Evolutionary conservation across 2,888 invertebrate species (phyloP).

Genomic region (Limnephilus rhombicus): DNA sequence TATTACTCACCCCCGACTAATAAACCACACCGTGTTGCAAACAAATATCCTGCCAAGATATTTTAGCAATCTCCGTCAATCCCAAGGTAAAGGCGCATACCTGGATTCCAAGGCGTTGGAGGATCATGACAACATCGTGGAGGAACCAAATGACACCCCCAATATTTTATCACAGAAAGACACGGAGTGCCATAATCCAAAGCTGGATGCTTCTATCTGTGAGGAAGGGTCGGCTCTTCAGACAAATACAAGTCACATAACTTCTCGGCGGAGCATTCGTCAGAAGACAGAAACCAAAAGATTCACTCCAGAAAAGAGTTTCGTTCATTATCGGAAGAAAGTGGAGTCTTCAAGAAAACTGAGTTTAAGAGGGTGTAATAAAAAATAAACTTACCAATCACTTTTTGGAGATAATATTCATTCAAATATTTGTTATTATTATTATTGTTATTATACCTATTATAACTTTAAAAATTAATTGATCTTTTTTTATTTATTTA

Average conservation of each 20-base stretch:
- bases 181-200: neutral
- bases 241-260: neutral
- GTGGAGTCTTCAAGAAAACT: neutral
- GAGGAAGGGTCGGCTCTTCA: neutral
- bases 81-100: neutral
- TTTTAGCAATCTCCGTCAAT: neutral
- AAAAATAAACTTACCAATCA: neutral
- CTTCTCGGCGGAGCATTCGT: neutral
- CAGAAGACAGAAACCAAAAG: neutral
- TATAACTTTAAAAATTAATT: no score
- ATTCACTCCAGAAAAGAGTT: neutral
- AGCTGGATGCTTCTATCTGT: neutral
- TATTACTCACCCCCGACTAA: neutral
- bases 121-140: neutral
- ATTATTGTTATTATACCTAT: no score
- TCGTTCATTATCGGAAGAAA: neutral
- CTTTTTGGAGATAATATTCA: neutral
- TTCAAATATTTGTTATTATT: neutral
- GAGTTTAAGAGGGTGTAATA: neutral
- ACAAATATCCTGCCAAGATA: neutral
- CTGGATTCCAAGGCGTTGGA: neutral
- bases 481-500: no score
- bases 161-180: slow-evolving; percentile 14
- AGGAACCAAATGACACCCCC: neutral
- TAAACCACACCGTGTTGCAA: neutral